Evolutionary conservation across 2,888 invertebrate genomes (phyloP).

Genomic region (Xanthostigma xanthostigma): DNA sequence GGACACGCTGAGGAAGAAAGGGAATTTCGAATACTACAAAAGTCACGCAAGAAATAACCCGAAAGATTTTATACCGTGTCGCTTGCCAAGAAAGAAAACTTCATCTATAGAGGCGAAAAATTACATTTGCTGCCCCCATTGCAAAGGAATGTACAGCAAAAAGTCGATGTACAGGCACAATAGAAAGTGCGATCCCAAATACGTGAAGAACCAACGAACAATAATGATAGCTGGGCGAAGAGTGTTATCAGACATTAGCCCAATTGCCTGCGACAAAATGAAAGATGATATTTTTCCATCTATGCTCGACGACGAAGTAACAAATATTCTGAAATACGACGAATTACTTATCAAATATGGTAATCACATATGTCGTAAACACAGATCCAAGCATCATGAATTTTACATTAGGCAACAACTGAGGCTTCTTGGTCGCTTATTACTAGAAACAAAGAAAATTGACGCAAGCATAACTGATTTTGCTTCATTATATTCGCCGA

Average conservation of each 20-base stretch:
- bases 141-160: constrained; percentile 1
- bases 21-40: no score
- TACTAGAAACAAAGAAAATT: constrained; percentile 6
- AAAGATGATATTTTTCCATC: constrained; percentile 5
- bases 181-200: neutral
- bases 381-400: constrained; percentile 6
- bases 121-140: constrained; percentile 1
- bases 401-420: constrained; percentile 6
- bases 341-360: constrained; percentile 8
- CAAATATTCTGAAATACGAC: constrained; percentile 7
- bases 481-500: constrained; percentile 7
- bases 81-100: no score
- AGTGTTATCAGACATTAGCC: constrained; percentile 1
- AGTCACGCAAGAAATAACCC: no score
- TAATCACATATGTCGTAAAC: constrained; percentile 8
- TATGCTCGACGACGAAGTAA: constrained; percentile 7
- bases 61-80: no score
- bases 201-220: neutral
- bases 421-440: constrained; percentile 7
- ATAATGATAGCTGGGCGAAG: constrained; percentile 5
- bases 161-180: no score
- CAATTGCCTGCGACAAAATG: constrained; percentile 3
- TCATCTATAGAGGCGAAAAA: no score
- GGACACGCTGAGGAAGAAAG: no score
- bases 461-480: constrained; percentile 6